Evolutionary conservation across 2,888 invertebrate species (phyloP), one percentile per base, ranked within the genome.

Genomic region (Bombylius major): DNA sequence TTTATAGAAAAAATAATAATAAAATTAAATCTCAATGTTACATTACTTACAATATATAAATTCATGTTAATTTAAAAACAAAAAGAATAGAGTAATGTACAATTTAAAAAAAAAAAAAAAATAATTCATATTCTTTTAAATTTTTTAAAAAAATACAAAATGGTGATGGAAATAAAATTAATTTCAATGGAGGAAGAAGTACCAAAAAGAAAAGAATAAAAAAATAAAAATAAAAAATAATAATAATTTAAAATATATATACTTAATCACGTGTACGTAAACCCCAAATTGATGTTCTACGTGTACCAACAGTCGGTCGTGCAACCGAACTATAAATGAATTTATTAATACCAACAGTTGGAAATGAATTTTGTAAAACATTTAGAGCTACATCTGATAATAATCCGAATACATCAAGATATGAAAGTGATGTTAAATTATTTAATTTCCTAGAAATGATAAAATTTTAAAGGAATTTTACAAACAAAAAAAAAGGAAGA

Each of bases 211-310:
- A 23, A 23, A 23, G 3, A 23, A 23, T n/a, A 23, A 23, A 23
- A 23, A 2, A 23, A 23, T 23, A 23, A 23, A 23, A 23, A 23
- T 1, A 23, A 23, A 23, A 23, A 23, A 23, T 2, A 23, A 23
- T 23, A 23, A 23, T 23, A 23, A 23, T 23, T 23, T 23, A 23
- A n/a, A n/a, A n/a, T n/a, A n/a, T n/a, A 45, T 45, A 49, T n/a
- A 36, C 53, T 78, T 77, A 89, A 77, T 91, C 90, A 69, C 90
- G 78, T 6, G 89, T 89, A 54, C 89, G 76, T 34, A 90, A 76
- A 1, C 88, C 89, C 96, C 95, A 96, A 68, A 96, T 87, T 33
- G 90, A 91, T 0, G 93, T 92, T 63, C 93, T 79, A 60, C 87
- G 77, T 1, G 86, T 79, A 0, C 94, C 94, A 0, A 93, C 91